These are phyloP conservation scores for Ptyas mucosa DNA, from an alignment of 2,113 vertebrate species.

Conservation along the genomic window DNA sequence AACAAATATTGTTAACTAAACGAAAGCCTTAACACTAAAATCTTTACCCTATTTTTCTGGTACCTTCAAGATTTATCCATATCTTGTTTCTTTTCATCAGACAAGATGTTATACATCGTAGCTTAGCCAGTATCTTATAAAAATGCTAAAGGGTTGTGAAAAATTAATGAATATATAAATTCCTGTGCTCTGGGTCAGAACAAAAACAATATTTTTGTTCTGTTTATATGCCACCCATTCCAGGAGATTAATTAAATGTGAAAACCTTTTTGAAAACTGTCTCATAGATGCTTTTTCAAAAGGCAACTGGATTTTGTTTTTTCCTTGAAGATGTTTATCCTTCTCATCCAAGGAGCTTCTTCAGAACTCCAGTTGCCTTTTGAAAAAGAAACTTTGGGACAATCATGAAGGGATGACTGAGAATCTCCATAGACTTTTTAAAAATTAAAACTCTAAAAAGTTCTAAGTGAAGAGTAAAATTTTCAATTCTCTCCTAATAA, in stretches of 20 bases:
- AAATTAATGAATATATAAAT: background rate
- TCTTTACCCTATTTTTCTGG: background rate
- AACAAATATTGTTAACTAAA: background rate
- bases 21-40: background rate
- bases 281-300: background rate
- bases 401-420: no score
- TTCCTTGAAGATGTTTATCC: background rate
- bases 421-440: background rate
- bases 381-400: background rate
- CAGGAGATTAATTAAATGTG: background rate
- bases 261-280: background rate
- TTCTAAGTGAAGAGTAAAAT: background rate
- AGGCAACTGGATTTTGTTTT: background rate
- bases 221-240: background rate
- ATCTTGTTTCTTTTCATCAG: background rate
- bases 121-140: background rate
- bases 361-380: background rate
- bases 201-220: background rate
- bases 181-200: background rate
- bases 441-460: background rate
- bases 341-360: background rate
- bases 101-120: background rate
- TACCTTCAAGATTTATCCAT: rapidly evolving
- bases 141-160: background rate
- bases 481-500: background rate